These are phyloP conservation scores for Digitonthophagus gazella DNA, from an alignment of 2,888 invertebrate species.

Conservation along the genomic window DNA sequence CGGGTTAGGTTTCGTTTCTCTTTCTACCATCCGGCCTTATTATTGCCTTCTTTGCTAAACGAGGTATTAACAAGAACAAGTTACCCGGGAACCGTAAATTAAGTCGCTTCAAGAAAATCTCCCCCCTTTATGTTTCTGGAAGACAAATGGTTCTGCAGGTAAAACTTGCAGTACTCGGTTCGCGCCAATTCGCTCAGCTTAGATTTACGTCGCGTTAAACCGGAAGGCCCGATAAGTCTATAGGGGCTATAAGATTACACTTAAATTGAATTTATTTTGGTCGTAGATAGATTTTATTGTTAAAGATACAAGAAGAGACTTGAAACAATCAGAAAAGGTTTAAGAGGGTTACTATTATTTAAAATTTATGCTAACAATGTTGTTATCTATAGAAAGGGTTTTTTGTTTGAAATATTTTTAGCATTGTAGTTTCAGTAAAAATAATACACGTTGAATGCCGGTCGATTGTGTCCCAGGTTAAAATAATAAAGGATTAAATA, in stretches of 20 bases:
- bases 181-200: not conserved
- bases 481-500: not conserved
- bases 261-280: constrained; percentile 18
- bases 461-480: not conserved
- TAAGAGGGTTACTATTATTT: too few relatives aligned
- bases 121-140: not conserved
- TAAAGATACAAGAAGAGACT: constrained; percentile 6
- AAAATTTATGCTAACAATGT: too few relatives aligned
- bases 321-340: not conserved
- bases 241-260: constrained; percentile 17
- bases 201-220: constrained; percentile 15
- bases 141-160: constrained; percentile 2
- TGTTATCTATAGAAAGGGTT: too few relatives aligned
- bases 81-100: not conserved
- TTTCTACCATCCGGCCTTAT: too few relatives aligned
- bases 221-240: constrained; percentile 8
- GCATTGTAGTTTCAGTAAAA: too few relatives aligned
- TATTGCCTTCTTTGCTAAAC: not conserved
- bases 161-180: constrained; percentile 5
- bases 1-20: not conserved
- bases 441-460: too few relatives aligned
- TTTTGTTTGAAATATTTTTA: too few relatives aligned
- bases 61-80: not conserved
- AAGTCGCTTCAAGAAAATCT: not conserved
- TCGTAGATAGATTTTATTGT: constrained; percentile 10